phyloP scores from a whole-genome alignment of 30 jellyfish, hydroid and myxozoan genomes.

The Turritopsis rubra region DNA sequence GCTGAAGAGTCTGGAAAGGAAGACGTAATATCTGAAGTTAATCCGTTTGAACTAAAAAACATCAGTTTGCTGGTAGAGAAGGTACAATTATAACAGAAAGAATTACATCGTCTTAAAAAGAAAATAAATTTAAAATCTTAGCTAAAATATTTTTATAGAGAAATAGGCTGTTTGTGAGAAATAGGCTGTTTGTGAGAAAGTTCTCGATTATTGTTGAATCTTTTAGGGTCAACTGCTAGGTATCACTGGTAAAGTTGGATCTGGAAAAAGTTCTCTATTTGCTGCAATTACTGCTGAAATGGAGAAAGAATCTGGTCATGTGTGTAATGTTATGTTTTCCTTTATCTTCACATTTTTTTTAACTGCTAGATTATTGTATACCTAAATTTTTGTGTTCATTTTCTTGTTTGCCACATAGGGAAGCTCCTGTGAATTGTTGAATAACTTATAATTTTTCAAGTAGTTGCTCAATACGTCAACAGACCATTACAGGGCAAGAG shows the following conservation, averaged over 20 bases:
- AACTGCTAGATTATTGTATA: no score
- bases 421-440: no score
- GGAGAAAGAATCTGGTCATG: conserved; percentile 68
- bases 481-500: no score
- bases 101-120: neutral
- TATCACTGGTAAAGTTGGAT: conserved; percentile 81
- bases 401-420: no score
- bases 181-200: neutral
- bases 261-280: conserved; percentile 83
- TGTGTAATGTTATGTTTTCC: conserved; percentile 6
- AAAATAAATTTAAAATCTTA: no score
- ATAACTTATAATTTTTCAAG: no score
- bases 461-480: no score
- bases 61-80: conserved; percentile 41
- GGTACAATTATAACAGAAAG: conserved; percentile 9
- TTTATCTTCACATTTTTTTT: no score
- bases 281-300: conserved; percentile 92
- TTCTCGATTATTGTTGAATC: neutral
- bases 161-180: neutral
- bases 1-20: conserved; percentile 15
- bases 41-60: conserved; percentile 47
- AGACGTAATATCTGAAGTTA: conserved; percentile 29
- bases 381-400: no score
- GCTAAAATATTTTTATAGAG: neutral
- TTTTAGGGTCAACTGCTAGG: conserved; percentile 92